A percentile compares a stretch with the other conserved stretches of the same genome.
Evolutionary conservation across 2,888 invertebrate species (phyloP).

Genomic region (Tenthredo distinguenda): DNA sequence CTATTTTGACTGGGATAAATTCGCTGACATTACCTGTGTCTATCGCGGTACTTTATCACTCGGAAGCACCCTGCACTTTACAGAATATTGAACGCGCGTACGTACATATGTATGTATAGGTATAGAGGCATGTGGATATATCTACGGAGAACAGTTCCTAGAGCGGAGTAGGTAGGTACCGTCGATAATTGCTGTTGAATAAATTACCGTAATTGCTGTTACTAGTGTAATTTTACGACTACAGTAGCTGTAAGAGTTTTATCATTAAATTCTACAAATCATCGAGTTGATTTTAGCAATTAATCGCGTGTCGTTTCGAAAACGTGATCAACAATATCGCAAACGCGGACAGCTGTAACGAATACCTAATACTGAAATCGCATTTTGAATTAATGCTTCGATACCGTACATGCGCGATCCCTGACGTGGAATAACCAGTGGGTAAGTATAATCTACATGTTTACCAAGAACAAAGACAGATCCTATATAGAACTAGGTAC

Average conservation of each 20-base stretch:
- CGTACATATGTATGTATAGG: not conserved
- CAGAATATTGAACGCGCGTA: not conserved
- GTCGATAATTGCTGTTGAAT: constrained; percentile 30
- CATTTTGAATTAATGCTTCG: not conserved
- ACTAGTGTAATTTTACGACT: constrained; percentile 27
- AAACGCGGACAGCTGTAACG: not conserved
- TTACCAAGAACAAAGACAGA: not conserved
- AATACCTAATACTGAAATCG: not conserved
- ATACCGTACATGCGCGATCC: not conserved
- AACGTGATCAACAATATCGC: constrained; percentile 28
- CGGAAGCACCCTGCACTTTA: not conserved
- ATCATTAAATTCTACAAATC: constrained; percentile 29
- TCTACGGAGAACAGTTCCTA: not conserved
- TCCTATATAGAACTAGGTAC: too few relatives aligned
- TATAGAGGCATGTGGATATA: not conserved
- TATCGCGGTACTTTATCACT: constrained; percentile 17
- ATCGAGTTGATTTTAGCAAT: constrained; percentile 22
- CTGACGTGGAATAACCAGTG: not conserved
- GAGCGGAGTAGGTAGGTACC: not conserved
- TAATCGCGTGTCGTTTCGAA: constrained; percentile 9
- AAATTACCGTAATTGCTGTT: constrained; percentile 30
- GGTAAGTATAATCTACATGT: not conserved
- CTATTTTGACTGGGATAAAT: constrained; percentile 27
- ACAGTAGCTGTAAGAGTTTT: not conserved
- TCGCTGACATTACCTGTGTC: not conserved